Evolutionary conservation across 2,797 vertebrate species (phyloP).

Genomic region (Rhabdomys pumilio): DNA sequence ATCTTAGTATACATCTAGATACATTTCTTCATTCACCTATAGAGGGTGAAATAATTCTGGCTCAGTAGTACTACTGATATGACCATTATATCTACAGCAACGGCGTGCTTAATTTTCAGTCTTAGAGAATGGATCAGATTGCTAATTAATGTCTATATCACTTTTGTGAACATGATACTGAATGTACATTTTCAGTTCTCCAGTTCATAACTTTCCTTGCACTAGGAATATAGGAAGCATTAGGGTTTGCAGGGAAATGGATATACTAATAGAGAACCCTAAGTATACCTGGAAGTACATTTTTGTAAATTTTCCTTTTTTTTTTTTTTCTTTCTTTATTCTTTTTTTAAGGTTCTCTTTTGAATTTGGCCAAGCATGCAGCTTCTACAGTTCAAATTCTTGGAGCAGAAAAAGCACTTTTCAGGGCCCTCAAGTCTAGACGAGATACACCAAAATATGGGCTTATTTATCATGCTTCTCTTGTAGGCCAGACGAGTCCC

Average conservation of each 20-base stretch:
- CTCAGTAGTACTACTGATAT: not conserved
- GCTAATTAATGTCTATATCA: not conserved
- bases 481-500: conserved; percentile 97
- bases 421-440: conserved; percentile 97
- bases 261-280: not conserved
- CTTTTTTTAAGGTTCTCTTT: conserved; percentile 93
- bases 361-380: conserved; percentile 99
- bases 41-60: not conserved
- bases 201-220: not conserved
- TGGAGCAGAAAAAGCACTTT: conserved; percentile 98
- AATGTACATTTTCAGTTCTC: not conserved
- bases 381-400: conserved; percentile 98
- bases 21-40: not conserved
- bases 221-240: not conserved
- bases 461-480: conserved; percentile 98
- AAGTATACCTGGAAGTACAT: not conserved
- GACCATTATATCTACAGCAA: not conserved
- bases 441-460: conserved; percentile 98
- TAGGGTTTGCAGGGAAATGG: not conserved
- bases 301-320: not conserved
- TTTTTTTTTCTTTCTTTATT: not conserved
- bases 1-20: not conserved
- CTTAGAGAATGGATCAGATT: not conserved
- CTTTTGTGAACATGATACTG: not conserved
- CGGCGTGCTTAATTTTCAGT: conserved; percentile 6